These are phyloP conservation scores for Drosophila sucinea DNA, from an alignment of 1,140 invertebrate genomes.

Conservation along the genomic window DNA sequence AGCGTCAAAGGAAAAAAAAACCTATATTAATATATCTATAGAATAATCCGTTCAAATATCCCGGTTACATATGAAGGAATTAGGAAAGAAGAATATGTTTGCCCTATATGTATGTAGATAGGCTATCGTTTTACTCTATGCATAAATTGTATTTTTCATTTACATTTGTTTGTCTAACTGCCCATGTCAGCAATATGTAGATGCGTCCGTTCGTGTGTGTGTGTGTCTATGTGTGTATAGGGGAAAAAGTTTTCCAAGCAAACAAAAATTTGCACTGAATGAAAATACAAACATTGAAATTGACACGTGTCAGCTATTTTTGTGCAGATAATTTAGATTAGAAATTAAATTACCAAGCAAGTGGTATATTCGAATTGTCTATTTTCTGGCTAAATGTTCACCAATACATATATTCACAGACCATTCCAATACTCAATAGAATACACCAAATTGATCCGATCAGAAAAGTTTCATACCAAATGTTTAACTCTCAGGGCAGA, in stretches of 20 bases:
- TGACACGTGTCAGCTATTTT: conserved; percentile 46
- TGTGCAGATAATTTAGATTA: neutral
- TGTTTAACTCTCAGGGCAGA: conserved; percentile 20
- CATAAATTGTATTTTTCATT: conserved; percentile 46
- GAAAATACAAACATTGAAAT: conserved; percentile 44
- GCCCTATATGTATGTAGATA: neutral
- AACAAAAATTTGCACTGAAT: conserved; percentile 12
- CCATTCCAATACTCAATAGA: neutral
- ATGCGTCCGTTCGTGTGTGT: neutral
- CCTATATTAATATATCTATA: neutral
- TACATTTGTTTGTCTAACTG: conserved; percentile 45
- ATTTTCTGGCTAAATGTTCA: neutral
- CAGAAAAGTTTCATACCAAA: conserved; percentile 9
- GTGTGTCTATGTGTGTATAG: neutral
- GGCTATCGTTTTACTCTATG: conserved; percentile 21
- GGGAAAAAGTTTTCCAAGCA: conserved; percentile 16
- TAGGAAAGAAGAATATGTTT: neutral
- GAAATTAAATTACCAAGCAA: neutral
- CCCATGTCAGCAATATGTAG: conserved; percentile 39
- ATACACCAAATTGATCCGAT: neutral
- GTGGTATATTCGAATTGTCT: neutral
- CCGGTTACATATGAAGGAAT: neutral
- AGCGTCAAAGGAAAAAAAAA: conserved; percentile 33
- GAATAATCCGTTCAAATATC: conserved; percentile 6
- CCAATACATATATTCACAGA: neutral